Evolutionary conservation across 2,113 vertebrate species (phyloP), one percentile per base, ranked within the genome.

Genomic region (Marmota monax): DNA sequence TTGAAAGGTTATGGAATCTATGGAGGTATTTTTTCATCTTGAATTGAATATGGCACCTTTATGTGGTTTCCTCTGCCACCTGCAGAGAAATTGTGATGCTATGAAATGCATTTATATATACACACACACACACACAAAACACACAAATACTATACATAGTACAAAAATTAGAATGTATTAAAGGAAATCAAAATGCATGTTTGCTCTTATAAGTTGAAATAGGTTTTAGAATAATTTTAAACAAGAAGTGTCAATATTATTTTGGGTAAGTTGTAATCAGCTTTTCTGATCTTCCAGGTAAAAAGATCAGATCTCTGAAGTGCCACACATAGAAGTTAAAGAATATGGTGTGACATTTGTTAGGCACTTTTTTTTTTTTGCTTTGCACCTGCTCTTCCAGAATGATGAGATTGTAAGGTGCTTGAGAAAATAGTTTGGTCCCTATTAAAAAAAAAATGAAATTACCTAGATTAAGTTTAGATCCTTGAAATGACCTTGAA

Each of bases 21-120:
- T 42, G 91, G 91, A 74, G 73, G 32, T 95, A 51, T 97, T 95
- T 85, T 61, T 69, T 97, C 73, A 84, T 95, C 87, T 95, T 85
- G 88, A 97, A 94, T 0, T 84, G 63, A 90, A 90, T 53, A 88
- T 89, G 83, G 89, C 61, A n/a, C 96, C 82, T 58, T 1, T 90
- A 67, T 58, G 83, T 45, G 63, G 8, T 32, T 84, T 34, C 0
- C 20, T 63, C 32, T 39, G 94, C 84, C 70, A 95, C 7, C 69
- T 96, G 87, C n/a, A 92, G 0, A 7, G 89, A 58, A 48, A 94
- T 7, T 20, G 13, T 84, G 18, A 12, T 11, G 6, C 13, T 76
- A 70, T 92, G 53, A 98, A 97, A 51, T 51, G 10, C 51, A 51
- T 13, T 51, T 51, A 39, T 39, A 39, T 0, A 39, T 3, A 39